Conservation (phyloP, 2,113 vertebrate genomes). For the Mus spicilegus region DNA sequence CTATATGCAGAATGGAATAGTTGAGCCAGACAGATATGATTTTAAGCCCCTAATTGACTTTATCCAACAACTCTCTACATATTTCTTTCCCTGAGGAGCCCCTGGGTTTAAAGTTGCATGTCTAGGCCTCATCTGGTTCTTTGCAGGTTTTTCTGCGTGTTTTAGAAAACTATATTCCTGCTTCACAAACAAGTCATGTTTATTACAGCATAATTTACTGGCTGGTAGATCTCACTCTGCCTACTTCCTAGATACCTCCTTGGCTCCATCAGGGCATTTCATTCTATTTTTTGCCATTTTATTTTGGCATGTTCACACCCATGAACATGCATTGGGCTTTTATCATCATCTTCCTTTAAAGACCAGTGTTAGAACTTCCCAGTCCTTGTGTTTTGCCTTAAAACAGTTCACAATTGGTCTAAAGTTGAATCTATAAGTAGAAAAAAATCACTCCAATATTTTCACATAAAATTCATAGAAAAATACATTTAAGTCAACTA, state of each 20-base stretch:
- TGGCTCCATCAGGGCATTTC: not conserved
- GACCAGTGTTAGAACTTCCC: not conserved
- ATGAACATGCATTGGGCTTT: not conserved
- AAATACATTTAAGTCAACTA: conserved; percentile 47
- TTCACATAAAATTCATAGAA: conserved; percentile 40
- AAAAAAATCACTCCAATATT: conserved; percentile 1
- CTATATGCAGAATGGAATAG: not conserved
- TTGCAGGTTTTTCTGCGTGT: conserved; percentile 13
- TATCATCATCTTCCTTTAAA: not conserved
- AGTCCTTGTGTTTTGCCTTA: not conserved
- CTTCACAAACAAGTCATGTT: not conserved
- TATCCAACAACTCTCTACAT: not conserved
- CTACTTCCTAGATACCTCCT: not conserved
- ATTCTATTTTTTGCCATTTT: not conserved
- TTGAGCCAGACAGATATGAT: not conserved
- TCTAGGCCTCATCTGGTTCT: not conserved
- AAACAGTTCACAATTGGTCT: conserved; percentile 4
- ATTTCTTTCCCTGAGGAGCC: not conserved
- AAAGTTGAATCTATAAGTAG: conserved; percentile 45
- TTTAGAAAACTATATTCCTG: not conserved
- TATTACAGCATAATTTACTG: conserved; percentile 15
- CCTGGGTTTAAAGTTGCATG: not conserved
- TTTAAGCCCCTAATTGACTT: conserved; percentile 34
- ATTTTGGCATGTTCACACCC: not conserved
- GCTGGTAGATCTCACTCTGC: not conserved